Evolutionary conservation across 1,140 invertebrate genomes (phyloP).

Genomic region (Pogonomyrmex barbatus): DNA sequence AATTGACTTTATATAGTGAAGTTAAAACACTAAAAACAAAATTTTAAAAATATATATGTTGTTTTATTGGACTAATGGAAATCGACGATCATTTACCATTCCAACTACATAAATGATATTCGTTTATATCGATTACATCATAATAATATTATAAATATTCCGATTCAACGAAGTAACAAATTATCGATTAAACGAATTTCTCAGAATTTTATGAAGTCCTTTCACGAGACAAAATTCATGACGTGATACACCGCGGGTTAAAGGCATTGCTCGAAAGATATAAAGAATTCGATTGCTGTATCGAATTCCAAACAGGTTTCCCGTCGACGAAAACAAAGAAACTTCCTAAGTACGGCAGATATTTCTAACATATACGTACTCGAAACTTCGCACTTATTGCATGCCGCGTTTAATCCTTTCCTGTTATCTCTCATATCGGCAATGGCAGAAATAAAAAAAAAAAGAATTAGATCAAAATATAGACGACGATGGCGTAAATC

Average conservation of each 20-base stretch:
- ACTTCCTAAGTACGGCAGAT: constrained; percentile 60
- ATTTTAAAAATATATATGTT: background rate
- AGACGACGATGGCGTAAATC: constrained; percentile 46
- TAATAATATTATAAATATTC: constrained; percentile 42
- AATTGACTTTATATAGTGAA: constrained; percentile 14
- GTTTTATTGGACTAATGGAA: constrained; percentile 44
- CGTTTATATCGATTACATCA: constrained; percentile 10
- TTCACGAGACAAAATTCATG: constrained; percentile 54
- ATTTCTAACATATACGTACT: constrained; percentile 46
- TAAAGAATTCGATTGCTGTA: constrained; percentile 57
- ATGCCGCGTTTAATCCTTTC: constrained; percentile 53
- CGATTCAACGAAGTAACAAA: background rate
- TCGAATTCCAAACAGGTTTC: constrained; percentile 64
- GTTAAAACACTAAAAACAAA: constrained; percentile 24
- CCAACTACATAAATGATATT: constrained; percentile 17
- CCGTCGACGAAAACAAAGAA: constrained; percentile 60
- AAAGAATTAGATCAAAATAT: constrained; percentile 6
- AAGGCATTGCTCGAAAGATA: constrained; percentile 53
- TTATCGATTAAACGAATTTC: constrained; percentile 28
- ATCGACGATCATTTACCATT: constrained; percentile 29
- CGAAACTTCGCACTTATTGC: constrained; percentile 55
- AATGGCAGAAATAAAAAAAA: background rate
- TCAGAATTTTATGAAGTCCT: constrained; percentile 58
- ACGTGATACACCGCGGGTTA: constrained; percentile 58
- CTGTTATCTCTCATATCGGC: constrained; percentile 37